phyloP scores from a whole-genome alignment of 1,140 invertebrate genomes.

The Anadara kagoshimensis region DNA sequence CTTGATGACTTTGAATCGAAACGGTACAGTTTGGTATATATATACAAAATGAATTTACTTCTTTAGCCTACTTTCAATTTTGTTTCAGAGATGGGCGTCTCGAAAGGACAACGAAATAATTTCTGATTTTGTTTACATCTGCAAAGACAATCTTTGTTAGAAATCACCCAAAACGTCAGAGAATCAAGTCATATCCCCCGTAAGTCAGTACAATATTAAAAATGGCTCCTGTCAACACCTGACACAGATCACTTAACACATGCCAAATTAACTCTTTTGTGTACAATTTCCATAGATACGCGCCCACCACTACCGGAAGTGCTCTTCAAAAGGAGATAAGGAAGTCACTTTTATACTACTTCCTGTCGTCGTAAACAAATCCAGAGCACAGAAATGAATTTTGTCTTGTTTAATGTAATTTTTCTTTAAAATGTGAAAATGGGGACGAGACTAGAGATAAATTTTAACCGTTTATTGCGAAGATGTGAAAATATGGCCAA shows the following conservation, averaged over 20 bases:
- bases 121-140: not conserved
- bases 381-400: too few relatives aligned
- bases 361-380: too few relatives aligned
- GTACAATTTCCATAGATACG: slow-evolving; percentile 44
- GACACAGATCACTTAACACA: not conserved
- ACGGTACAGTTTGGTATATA: too few relatives aligned
- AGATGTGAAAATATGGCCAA: slow-evolving; percentile 68
- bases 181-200: not conserved
- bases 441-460: slow-evolving; percentile 68
- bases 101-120: not conserved
- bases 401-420: not conserved
- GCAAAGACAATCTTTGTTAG: not conserved
- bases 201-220: not conserved
- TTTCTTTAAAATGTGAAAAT: slow-evolving; percentile 48
- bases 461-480: slow-evolving; percentile 68
- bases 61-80: not conserved
- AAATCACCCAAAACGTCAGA: not conserved
- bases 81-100: not conserved
- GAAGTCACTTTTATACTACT: too few relatives aligned
- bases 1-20: not conserved
- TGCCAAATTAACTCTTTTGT: slow-evolving; percentile 22
- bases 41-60: too few relatives aligned
- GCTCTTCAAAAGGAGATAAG: too few relatives aligned
- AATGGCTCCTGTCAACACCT: not conserved
- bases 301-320: slow-evolving; percentile 3